A percentile compares a stretch with the other conserved stretches of the same genome.
Conservation (phyloP, 2,797 vertebrate genomes). For the Anguilla megastoma region DNA sequence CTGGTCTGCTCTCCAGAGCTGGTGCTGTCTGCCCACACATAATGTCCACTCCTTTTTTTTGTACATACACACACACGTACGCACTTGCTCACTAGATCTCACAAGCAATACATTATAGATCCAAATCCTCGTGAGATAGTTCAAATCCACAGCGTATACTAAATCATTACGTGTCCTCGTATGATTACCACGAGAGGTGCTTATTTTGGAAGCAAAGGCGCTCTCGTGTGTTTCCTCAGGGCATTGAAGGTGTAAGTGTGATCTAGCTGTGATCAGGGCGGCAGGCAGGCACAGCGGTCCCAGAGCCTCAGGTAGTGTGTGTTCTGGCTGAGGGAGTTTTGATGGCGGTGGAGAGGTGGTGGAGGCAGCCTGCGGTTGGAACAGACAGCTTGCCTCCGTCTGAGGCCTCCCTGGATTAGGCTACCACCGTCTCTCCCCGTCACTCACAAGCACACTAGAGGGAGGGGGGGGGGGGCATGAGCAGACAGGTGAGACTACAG, state of each 20-base stretch:
- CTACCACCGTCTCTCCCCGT: neutral
- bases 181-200: neutral
- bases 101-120: neutral
- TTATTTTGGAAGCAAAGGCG: neutral
- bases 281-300: neutral
- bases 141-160: neutral
- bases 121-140: neutral
- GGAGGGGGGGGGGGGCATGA: neutral
- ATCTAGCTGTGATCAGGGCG: neutral
- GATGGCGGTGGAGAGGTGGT: neutral
- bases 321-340: slow-evolving; percentile 8
- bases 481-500: neutral
- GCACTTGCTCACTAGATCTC: neutral
- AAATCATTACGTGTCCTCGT: too few species aligned
- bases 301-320: neutral
- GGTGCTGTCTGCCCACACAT: slow-evolving; percentile 34
- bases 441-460: neutral
- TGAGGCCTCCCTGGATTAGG: neutral
- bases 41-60: slow-evolving; percentile 44
- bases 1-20: slow-evolving; percentile 45
- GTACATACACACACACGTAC: slow-evolving; percentile 31
- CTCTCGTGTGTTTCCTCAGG: neutral
- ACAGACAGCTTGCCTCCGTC: slow-evolving; percentile 3
- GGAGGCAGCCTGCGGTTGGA: neutral
- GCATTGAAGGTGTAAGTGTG: neutral